phyloP scores from a whole-genome alignment of 2,888 invertebrate genomes.

The Limnephilus auricula region DNA sequence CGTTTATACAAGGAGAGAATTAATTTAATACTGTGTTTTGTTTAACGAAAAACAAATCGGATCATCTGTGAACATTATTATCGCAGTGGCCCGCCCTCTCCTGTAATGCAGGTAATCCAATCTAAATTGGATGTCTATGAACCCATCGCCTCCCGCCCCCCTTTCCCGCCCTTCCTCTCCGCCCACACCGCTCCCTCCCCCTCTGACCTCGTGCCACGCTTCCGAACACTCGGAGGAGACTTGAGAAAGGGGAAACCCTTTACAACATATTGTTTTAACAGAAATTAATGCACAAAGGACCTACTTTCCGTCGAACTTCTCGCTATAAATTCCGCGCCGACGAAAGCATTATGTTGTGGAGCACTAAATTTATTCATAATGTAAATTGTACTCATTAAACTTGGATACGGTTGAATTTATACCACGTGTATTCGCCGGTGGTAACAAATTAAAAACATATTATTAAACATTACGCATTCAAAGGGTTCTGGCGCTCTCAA shows the following conservation, averaged over 20 bases:
- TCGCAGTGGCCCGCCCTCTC: not conserved
- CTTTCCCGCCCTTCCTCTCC: not conserved
- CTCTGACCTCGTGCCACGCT: slow-evolving; percentile 26
- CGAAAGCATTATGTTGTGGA: not conserved
- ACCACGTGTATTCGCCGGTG: not conserved
- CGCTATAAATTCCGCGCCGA: slow-evolving; percentile 31
- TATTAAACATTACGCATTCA: slow-evolving; percentile 10
- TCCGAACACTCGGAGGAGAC: not conserved
- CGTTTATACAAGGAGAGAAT: not conserved
- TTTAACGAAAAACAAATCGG: not conserved
- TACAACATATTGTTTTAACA: slow-evolving; percentile 32
- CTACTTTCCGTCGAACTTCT: slow-evolving; percentile 16
- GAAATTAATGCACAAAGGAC: slow-evolving; percentile 30
- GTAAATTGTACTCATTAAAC: slow-evolving; percentile 33
- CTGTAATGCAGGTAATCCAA: slow-evolving; percentile 51
- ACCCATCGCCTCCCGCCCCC: slow-evolving; percentile 9
- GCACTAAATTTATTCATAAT: slow-evolving; percentile 8
- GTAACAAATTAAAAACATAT: slow-evolving; percentile 21
- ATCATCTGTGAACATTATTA: slow-evolving; percentile 13
- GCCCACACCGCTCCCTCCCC: not conserved
- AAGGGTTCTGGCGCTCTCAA: not conserved
- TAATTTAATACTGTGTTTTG: not conserved
- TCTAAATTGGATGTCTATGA: slow-evolving; percentile 55
- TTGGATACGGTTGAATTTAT: slow-evolving; percentile 21
- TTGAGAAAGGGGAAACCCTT: slow-evolving; percentile 4